These are phyloP conservation scores for Paguma larvata DNA, from an alignment of 2,797 vertebrate species.

Conservation along the genomic window DNA sequence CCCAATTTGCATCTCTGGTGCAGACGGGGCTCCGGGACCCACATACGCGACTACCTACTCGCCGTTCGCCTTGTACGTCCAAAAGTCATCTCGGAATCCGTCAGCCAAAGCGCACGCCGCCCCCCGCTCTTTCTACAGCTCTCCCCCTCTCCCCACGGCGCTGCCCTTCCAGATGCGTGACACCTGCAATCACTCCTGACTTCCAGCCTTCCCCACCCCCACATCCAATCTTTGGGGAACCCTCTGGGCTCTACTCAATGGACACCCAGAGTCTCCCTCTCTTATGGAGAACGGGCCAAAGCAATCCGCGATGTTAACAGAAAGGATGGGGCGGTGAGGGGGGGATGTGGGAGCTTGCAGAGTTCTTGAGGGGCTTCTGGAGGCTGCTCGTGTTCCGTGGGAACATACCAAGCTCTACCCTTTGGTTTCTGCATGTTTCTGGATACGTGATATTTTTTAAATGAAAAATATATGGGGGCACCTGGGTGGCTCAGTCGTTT, in stretches of 20 bases:
- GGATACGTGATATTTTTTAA: neutral
- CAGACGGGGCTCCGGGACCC: neutral
- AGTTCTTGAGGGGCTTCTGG: neutral
- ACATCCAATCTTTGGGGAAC: too few relatives aligned
- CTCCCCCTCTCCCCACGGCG: fast-evolving
- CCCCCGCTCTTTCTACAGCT: neutral
- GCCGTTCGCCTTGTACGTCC: neutral
- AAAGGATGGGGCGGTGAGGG: neutral
- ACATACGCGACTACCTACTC: neutral
- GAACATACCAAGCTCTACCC: neutral
- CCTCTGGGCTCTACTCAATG: neutral
- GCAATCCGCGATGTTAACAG: neutral
- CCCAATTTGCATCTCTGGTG: neutral
- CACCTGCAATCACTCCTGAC: neutral
- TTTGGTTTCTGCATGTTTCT: neutral
- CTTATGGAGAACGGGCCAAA: neutral
- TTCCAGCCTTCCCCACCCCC: neutral
- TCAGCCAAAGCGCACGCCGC: fast-evolving
- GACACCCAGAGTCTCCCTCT: neutral
- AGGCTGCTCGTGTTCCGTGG: neutral
- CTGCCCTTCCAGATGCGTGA: neutral
- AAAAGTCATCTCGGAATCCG: neutral
- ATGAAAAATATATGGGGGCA: neutral
- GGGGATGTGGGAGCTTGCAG: neutral
- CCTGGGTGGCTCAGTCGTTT: too few relatives aligned